Evolutionary conservation across 2,113 vertebrate species (phyloP).

Genomic region (Camelus bactrianus): DNA sequence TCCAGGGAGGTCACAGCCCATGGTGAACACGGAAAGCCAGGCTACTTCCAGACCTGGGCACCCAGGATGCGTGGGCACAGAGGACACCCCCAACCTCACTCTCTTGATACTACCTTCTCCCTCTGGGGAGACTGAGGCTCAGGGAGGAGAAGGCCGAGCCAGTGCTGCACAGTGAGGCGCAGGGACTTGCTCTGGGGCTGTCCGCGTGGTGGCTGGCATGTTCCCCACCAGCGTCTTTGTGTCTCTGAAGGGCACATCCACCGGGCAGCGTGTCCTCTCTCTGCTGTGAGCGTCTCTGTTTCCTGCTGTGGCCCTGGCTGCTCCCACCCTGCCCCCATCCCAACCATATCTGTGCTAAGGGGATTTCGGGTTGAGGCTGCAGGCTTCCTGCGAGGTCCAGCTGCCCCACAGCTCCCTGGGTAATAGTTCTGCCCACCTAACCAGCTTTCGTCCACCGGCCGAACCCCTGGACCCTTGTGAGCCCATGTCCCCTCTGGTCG

Average conservation of each 20-base stretch:
- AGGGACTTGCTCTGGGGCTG: too few relatives aligned
- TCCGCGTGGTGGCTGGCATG: accelerated
- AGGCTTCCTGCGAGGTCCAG: neutral
- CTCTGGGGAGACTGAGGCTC: neutral
- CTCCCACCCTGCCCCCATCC: accelerated
- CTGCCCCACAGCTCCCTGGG: neutral
- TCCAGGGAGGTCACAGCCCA: neutral
- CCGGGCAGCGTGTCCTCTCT: neutral
- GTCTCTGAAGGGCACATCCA: neutral
- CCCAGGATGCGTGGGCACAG: accelerated
- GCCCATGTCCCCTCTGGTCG: neutral
- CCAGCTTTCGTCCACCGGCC: neutral
- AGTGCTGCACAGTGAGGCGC: accelerated
- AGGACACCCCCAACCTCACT: neutral
- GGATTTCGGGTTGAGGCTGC: neutral
- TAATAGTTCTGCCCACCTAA: neutral
- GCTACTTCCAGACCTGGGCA: neutral
- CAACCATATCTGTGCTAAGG: neutral
- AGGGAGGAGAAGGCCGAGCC: neutral
- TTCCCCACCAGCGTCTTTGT: too few relatives aligned
- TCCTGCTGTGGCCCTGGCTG: neutral
- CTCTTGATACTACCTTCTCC: neutral
- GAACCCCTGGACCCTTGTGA: neutral
- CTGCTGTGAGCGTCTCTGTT: neutral
- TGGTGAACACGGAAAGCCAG: neutral